phyloP scores from a whole-genome alignment of 2,797 vertebrate genomes.

The Coregonus suidteri region DNA sequence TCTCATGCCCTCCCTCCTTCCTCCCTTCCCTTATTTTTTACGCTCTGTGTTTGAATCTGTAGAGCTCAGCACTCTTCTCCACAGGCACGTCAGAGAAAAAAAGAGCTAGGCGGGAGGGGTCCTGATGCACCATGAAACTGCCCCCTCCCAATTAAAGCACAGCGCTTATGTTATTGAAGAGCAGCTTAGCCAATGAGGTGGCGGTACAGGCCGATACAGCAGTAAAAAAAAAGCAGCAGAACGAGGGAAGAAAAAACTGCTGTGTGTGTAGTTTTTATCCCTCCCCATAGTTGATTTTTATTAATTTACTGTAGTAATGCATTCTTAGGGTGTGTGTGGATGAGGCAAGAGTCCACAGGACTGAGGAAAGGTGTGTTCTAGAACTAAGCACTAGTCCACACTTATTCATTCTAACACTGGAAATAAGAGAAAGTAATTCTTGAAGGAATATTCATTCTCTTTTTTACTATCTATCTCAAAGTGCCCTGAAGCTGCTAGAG shows the following conservation, averaged over 20 bases:
- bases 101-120: constrained; percentile 36
- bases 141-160: constrained; percentile 77
- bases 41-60: constrained; percentile 68
- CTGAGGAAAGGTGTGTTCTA: constrained; percentile 67
- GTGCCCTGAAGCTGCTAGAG: constrained; percentile 64
- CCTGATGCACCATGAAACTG: constrained; percentile 70
- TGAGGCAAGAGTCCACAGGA: constrained; percentile 60
- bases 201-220: constrained; percentile 65
- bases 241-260: constrained; percentile 73
- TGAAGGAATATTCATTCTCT: constrained; percentile 67
- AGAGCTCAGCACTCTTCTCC: constrained; percentile 76
- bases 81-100: constrained; percentile 39
- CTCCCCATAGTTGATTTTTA: constrained; percentile 70
- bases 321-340: constrained; percentile 56
- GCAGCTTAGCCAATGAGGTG: constrained; percentile 74
- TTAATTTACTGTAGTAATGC: constrained; percentile 63
- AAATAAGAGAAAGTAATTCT: constrained; percentile 44
- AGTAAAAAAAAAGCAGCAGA: constrained; percentile 62
- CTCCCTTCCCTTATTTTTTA: constrained; percentile 28
- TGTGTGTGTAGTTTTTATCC: constrained; percentile 71
- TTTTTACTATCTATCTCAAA: constrained; percentile 75
- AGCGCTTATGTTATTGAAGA: constrained; percentile 78
- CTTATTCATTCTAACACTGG: constrained; percentile 67
- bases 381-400: constrained; percentile 42
- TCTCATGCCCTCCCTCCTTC: neutral